phyloP scores from a whole-genome alignment of 2,888 invertebrate species.

The Metacarcinus magister region DNA sequence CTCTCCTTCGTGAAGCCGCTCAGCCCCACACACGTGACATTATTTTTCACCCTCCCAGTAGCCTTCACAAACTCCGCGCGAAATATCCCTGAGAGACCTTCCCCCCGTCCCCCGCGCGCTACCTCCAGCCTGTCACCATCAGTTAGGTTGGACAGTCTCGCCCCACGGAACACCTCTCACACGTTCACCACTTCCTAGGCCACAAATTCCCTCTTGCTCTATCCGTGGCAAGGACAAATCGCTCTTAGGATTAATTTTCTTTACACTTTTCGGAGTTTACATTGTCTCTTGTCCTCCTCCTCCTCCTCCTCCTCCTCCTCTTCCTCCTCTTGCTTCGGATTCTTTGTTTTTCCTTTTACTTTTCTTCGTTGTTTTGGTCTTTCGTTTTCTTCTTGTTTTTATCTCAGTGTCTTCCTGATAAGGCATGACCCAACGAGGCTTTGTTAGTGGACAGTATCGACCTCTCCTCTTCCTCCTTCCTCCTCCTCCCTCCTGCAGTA shows the following conservation, averaged over 20 bases:
- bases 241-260: conserved; percentile 48
- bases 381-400: neutral
- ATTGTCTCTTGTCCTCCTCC: neutral
- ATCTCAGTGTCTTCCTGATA: neutral
- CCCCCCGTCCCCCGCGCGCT: neutral
- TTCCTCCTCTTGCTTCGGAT: neutral
- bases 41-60: neutral
- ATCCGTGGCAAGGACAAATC: conserved; percentile 53
- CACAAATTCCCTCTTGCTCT: conserved; percentile 46
- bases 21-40: conserved; percentile 18
- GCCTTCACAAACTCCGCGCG: neutral
- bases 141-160: conserved; percentile 42
- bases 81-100: neutral
- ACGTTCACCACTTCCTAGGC: conserved; percentile 49
- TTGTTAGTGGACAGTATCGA: neutral
- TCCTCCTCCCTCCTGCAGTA: neutral
- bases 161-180: conserved; percentile 54
- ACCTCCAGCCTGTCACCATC: conserved; percentile 61
- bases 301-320: neutral
- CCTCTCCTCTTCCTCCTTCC: neutral
- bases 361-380: neutral
- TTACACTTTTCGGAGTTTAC: neutral
- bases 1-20: neutral
- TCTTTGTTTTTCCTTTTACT: neutral
- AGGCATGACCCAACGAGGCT: neutral